A percentile compares a stretch with the other conserved stretches of the same genome.
Evolutionary conservation across 2,888 invertebrate species (phyloP).

Genomic region (Drosophila putrida): DNA sequence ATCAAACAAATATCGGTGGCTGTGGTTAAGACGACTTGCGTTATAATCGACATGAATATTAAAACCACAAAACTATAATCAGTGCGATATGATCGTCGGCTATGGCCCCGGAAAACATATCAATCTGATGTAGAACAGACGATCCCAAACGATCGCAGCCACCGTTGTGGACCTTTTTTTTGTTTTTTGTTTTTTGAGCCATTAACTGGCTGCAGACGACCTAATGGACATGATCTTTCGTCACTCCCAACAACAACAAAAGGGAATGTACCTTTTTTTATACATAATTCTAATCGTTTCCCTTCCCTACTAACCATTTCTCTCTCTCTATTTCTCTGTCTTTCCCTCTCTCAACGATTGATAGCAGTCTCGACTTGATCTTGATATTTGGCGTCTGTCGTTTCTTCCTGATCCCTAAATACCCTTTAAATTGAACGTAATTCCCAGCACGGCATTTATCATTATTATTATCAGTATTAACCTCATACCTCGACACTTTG

Average conservation of each 20-base stretch:
- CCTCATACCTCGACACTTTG: conserved; percentile 22
- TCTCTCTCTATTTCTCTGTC: not conserved
- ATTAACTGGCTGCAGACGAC: conserved; percentile 77
- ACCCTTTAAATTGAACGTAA: conserved; percentile 77
- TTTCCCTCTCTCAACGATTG: conserved; percentile 16
- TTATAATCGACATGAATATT: conserved; percentile 76
- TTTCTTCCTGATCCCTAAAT: conserved; percentile 70
- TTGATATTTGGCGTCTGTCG: conserved; percentile 51
- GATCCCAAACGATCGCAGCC: conserved; percentile 44
- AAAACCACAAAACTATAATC: conserved; percentile 80
- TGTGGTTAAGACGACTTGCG: conserved; percentile 49
- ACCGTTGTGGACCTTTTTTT: conserved; percentile 59
- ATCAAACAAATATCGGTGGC: conserved; percentile 73
- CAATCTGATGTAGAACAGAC: conserved; percentile 69
- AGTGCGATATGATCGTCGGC: conserved; percentile 74
- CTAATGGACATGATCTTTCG: conserved; percentile 81
- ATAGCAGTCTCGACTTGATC: conserved; percentile 42
- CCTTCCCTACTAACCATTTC: conserved; percentile 5
- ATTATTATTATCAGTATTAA: conserved; percentile 55
- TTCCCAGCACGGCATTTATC: conserved; percentile 67
- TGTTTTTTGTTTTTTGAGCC: conserved; percentile 52
- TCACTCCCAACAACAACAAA: conserved; percentile 71
- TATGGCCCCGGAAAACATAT: conserved; percentile 65
- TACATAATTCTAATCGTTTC: conserved; percentile 33
- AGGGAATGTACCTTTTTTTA: conserved; percentile 56